A percentile compares a stretch with the other conserved stretches of the same genome.
Evolutionary conservation across 2,113 vertebrate genomes (phyloP).

Genomic region (Mandrillus leucophaeus): DNA sequence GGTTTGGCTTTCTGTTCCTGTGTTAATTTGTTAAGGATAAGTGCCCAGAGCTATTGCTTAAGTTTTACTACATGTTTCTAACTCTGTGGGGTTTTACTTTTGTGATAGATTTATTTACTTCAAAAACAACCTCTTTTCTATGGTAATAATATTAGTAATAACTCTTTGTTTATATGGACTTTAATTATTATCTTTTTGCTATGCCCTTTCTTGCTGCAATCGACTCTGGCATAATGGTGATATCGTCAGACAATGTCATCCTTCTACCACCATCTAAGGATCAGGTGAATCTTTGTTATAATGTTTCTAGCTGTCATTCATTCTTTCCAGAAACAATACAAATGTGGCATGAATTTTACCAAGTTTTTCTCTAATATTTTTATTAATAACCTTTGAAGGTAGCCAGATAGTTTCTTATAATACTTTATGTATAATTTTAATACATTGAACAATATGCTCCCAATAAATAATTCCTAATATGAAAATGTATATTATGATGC

Average conservation of each 20-base stretch:
- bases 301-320: slow-evolving; percentile 69
- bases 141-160: not conserved
- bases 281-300: slow-evolving; percentile 79
- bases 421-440: not conserved
- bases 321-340: slow-evolving; percentile 73
- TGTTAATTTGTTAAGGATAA: too few relatives aligned
- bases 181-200: slow-evolving; percentile 82
- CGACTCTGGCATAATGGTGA: slow-evolving; percentile 80
- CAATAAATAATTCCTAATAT: not conserved
- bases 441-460: not conserved
- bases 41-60: not conserved
- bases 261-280: slow-evolving; percentile 74
- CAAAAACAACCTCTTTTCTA: not conserved
- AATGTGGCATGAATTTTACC: slow-evolving; percentile 82
- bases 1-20: too few relatives aligned
- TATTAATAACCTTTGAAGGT: not conserved
- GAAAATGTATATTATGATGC: not conserved
- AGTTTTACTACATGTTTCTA: not conserved
- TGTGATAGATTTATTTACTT: not conserved
- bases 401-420: not conserved
- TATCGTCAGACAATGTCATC: slow-evolving; percentile 72
- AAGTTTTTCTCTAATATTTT: slow-evolving; percentile 65
- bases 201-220: slow-evolving; percentile 82
- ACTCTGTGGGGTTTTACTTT: not conserved
- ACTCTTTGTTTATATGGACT: slow-evolving; percentile 64